Base-by-base conservation (phyloP, 2,888 invertebrate genomes). In the Habroteleia sp. region DNA sequence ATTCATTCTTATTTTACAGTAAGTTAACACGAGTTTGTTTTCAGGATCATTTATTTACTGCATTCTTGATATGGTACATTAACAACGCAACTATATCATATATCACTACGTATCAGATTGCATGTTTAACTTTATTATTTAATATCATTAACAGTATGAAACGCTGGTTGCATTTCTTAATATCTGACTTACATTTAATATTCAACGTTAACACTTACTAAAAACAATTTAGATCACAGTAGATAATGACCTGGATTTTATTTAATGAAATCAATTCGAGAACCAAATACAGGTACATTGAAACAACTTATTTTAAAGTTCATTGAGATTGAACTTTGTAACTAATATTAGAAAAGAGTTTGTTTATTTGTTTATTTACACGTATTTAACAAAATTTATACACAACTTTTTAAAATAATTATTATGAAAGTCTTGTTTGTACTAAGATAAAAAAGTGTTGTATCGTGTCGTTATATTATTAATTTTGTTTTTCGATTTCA, bases 121-220 rank as follows among this genome's bases (percentile, higher is more conserved):
- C 68, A 58, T 52, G 68, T 60, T 54, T 39, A 54, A 54, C 54
- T 46, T 54, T 62, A 54, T 62, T 62, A 71, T 71, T 62, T 54
- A 27, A 42, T 62, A 60, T 37, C 60, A 37, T 58, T 69, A 58
- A 39, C 8, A 35, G 31, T 52, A 69, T 62, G 41, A 60, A 52
- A 60, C 37, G 50, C 60, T 35, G 44, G 37, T 60, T 37, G 52
- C 16, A 27, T 60, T 60, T 50, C 60, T 60, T 54, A 42, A 69
- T 52, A 25, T 8, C 29, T 16, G 14, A 37, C 27, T 27, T 52
- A 60, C 27, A 29, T 44, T 62, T 27, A 44, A 62, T 60, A 48
- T 60, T 29, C 44, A 48, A 50, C 42, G 16, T 56, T 54, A 48
- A 25, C 48, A 68, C 68, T 39, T 14, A 56, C 20, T 66, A 29